Base-by-base conservation (phyloP, 2,888 invertebrate species). In the Caenorhabditis uteleia region DNA sequence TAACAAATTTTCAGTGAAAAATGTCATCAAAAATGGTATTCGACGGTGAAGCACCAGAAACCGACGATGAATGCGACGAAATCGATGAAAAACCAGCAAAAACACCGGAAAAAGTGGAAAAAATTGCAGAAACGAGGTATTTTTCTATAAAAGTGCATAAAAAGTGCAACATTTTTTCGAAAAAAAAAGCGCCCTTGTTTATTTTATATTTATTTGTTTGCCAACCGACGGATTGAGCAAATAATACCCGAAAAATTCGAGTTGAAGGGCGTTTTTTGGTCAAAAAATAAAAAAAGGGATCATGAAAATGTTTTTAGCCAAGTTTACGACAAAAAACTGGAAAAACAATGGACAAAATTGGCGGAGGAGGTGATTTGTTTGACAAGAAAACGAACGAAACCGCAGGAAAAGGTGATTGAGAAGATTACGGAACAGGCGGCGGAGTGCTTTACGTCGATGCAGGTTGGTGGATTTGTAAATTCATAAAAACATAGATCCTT, bases 1-100 rank as follows among this genome's bases (percentile, higher is more conserved):
- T n/a, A n/a, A n/a, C n/a, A n/a, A n/a, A n/a, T n/a, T n/a, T n/a
- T n/a, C n/a, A n/a, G n/a, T n/a, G n/a, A n/a, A n/a, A n/a, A n/a
- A n/a, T n/a, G n/a, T n/a, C n/a, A n/a, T n/a, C n/a, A n/a, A n/a
- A n/a, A 7, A 53, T 44, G 47, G 42, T 46, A 8, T 47, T 58
- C 21, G 57, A 58, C 21, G 64, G 64, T 23, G 64, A 64, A 20
- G 64, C 64, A 2, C 48, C 64, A 6, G 64, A 64, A 43, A 64
- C 64, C 2, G 64, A 64, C 18, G 64, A 64, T 38, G 64, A 61
- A 55, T 34, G 33, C n/a, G 60, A 64, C 18, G 44, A 34, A n/a
- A 34, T 34, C n/a, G 34, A 14, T 14, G 40, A 40, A 12, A 18
- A 38, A 20, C 4, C 21, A 40, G 25, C 6, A 3, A 25, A 40